phyloP scores from a whole-genome alignment of 1,140 invertebrate genomes.

The Gryllus bimaculatus region DNA sequence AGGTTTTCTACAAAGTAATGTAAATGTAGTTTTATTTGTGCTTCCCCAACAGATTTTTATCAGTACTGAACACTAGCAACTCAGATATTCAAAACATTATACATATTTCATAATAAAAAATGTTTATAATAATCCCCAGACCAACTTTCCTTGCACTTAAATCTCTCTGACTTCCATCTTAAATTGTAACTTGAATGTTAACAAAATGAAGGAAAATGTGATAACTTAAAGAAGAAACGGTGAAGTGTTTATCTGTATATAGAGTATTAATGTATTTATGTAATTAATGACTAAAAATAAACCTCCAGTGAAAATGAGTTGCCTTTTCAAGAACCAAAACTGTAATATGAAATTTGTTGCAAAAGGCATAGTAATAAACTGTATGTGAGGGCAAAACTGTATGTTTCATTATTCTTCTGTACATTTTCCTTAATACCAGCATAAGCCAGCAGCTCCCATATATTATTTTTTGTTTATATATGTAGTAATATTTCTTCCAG shows the following conservation, averaged over 20 bases:
- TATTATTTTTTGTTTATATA: too few species aligned
- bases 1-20: constrained; percentile 1
- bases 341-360: not conserved
- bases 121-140: not conserved
- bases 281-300: not conserved
- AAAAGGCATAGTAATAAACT: not conserved
- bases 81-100: not conserved
- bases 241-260: not conserved
- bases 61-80: not conserved
- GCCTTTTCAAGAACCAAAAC: not conserved
- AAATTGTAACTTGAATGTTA: not conserved
- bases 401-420: not conserved
- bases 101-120: not conserved
- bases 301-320: not conserved
- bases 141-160: constrained; percentile 1
- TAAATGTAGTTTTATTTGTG: not conserved
- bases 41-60: not conserved
- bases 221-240: not conserved
- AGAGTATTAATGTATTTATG: not conserved
- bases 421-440: too few species aligned
- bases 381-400: not conserved
- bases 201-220: not conserved
- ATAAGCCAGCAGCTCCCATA: too few species aligned
- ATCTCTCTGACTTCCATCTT: not conserved
- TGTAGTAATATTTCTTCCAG: too few species aligned